A percentile compares a stretch with the other conserved stretches of the same genome.
Evolutionary conservation across 2,113 vertebrate genomes (phyloP).

Genomic region (Cebidichthys violaceus): DNA sequence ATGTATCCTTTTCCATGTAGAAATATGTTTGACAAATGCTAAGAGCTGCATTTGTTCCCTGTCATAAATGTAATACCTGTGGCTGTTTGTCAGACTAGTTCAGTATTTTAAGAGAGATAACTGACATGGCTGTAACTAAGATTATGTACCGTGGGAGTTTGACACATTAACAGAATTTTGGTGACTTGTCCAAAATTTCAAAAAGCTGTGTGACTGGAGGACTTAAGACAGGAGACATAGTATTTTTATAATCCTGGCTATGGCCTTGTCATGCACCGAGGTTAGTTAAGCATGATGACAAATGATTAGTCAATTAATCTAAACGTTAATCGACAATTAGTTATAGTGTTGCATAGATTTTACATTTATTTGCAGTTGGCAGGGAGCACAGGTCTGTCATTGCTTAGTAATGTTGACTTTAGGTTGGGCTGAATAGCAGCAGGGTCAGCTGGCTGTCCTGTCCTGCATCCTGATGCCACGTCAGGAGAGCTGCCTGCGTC

Average conservation of each 20-base stretch:
- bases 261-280: not conserved
- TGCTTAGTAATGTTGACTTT: not conserved
- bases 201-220: not conserved
- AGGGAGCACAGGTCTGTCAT: not conserved
- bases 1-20: too few species aligned
- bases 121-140: not conserved
- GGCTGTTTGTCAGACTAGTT: not conserved
- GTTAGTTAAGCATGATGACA: not conserved
- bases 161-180: not conserved
- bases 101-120: not conserved
- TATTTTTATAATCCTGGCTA: not conserved
- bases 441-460: not conserved
- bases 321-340: not conserved
- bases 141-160: not conserved
- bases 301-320: not conserved
- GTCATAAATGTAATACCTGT: not conserved
- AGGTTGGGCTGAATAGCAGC: not conserved
- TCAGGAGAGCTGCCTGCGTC: slow-evolving; percentile 71
- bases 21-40: not conserved
- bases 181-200: not conserved
- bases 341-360: not conserved
- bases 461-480: slow-evolving; percentile 82
- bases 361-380: not conserved
- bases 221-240: too few species aligned
- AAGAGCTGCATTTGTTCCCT: not conserved